phyloP scores from a whole-genome alignment of 2,888 invertebrate species.

The Sisyra terminalis region DNA sequence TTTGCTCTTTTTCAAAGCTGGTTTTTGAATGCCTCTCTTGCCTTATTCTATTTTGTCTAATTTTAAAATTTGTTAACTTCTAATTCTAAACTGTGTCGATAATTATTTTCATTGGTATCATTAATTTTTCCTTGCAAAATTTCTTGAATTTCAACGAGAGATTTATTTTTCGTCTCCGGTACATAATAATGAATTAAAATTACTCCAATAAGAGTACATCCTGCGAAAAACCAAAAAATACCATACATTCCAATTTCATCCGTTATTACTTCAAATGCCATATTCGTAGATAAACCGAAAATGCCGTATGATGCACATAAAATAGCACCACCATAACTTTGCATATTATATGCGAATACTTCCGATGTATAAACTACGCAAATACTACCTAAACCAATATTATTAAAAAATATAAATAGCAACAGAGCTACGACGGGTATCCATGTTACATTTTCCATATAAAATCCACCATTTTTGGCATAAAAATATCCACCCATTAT shows the following conservation, averaged over 20 bases:
- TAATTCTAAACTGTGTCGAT: too few species aligned
- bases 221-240: constrained; percentile 31
- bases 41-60: too few species aligned
- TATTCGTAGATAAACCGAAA: constrained; percentile 7
- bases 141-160: constrained; percentile 22
- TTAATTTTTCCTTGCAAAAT: not conserved
- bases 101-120: too few species aligned
- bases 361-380: constrained; percentile 24
- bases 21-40: too few species aligned
- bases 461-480: constrained; percentile 19
- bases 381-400: constrained; percentile 40
- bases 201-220: constrained; percentile 18
- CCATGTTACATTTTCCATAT: constrained; percentile 24
- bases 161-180: constrained; percentile 26
- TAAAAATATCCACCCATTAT: constrained; percentile 35
- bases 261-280: constrained; percentile 34
- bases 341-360: constrained; percentile 9
- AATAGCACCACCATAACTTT: constrained; percentile 6
- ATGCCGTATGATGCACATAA: constrained; percentile 2
- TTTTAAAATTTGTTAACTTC: too few species aligned
- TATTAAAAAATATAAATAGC: constrained; percentile 37
- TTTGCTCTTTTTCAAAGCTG: too few species aligned
- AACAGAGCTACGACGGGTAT: constrained; percentile 37
- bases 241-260: constrained; percentile 37
- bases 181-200: constrained; percentile 19